phyloP scores from a whole-genome alignment of 2,888 invertebrate species.

The Drosophila kanekoi region DNA sequence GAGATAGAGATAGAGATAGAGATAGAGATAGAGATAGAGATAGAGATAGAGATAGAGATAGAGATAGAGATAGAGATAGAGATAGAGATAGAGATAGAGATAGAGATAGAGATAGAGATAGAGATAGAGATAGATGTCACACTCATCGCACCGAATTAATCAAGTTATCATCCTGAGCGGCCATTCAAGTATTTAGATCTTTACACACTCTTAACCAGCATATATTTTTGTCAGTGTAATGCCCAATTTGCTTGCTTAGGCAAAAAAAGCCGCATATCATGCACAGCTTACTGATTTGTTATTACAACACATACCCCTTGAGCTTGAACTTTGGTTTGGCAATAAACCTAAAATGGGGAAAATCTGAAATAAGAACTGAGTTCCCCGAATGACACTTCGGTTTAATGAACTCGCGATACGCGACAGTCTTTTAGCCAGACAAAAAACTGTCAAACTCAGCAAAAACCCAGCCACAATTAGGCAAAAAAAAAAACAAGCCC shows the following conservation, averaged over 20 bases:
- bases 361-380: conserved; percentile 25
- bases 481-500: conserved; percentile 25
- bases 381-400: conserved; percentile 74
- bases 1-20: too few relatives aligned
- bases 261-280: conserved; percentile 35
- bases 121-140: too few relatives aligned
- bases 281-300: conserved; percentile 49
- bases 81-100: too few relatives aligned
- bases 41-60: too few relatives aligned
- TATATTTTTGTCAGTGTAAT: conserved; percentile 44
- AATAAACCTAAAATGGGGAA: conserved; percentile 29
- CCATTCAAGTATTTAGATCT: neutral
- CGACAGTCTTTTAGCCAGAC: conserved; percentile 51
- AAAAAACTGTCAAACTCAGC: conserved; percentile 42
- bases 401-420: conserved; percentile 69
- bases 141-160: neutral
- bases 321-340: conserved; percentile 65
- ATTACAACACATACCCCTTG: conserved; percentile 49
- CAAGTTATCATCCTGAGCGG: neutral
- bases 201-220: neutral
- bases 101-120: too few relatives aligned
- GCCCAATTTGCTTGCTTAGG: conserved; percentile 8
- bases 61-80: too few relatives aligned
- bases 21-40: too few relatives aligned
- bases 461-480: conserved; percentile 17